Evolutionary conservation across 2,888 invertebrate genomes (phyloP), one percentile per base, ranked within the genome.

Genomic region (Caradrina clavipalpis): DNA sequence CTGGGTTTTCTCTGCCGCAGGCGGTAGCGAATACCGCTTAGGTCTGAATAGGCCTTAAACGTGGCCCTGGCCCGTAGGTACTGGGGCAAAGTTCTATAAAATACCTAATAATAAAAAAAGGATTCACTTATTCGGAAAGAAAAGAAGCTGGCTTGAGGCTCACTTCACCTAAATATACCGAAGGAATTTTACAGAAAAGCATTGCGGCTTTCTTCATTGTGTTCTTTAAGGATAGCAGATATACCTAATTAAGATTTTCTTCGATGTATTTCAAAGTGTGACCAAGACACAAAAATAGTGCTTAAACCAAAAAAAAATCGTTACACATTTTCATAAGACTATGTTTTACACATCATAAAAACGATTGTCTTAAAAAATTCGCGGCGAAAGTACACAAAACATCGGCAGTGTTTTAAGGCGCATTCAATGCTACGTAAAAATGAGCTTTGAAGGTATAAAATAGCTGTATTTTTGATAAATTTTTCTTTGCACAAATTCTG

Each of bases 251-350:
- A 15, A 61, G 21, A n/a, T 35, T 31, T 59, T 79, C 10, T 57
- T 80, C 76, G 62, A 80, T 76, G 76, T 67, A 26, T 35, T 17
- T 63, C 73, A 72, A 82, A 86, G 77, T 84, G 72, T 78, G 76
- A 80, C 72, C 62, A 72, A 82, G 75, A 74, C 65, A 57, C 47
- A 54, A 73, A 76, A 61, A 63, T 70, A 75, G 67, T 72, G 62
- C 39, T 50, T 73, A 83, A 83, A 78, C 61, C 73, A 79, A 86
- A 86, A 73, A 79, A 79, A 86, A 86, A 73, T 88, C 87, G 86
- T 82, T 87, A 84, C 74, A 83, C 62, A 80, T 72, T 70, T 83
- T 88, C 89, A 89, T 89, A 89, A 89, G 89, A 88, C 69, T 75
- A 76, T 77, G 69, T 83, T 81, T 77, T 76, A 78, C 65, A 76